Base-by-base conservation (phyloP, 2,113 vertebrate genomes). In the Centrocercus urophasianus region DNA sequence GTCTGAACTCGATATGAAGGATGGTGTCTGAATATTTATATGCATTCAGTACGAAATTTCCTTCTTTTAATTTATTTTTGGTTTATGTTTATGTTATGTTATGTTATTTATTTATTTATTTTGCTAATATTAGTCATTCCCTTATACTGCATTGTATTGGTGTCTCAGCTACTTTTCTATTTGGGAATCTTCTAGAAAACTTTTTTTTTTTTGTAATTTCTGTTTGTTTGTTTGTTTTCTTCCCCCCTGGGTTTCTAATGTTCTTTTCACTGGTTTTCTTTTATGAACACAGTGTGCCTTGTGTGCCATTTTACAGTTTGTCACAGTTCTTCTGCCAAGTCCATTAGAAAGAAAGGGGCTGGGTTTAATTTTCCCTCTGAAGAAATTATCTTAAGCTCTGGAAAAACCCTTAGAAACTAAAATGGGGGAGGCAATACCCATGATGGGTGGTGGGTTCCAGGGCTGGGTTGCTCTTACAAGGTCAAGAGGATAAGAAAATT, bases 241-340 rank as follows among this genome's bases (percentile, higher is more conserved):
- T 40, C 17, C 30, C 30, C 16, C 30, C 54, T 36, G 73, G 75
- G 42, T 74, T 92, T 74, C 82, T 93, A 34, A 13, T 71, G 56
- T 93, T 47, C 71, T 93, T 92, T 93, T 96, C 56, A 64, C 61
- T 47, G 38, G 13, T 82, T 25, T 8, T 67, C 38, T 89, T 95
- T 95, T 73, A 56, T 19, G 45, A 67, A 84, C 71, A 84, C 12
- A n/a, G 42, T 0, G 0, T 93, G 82, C 78, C 67, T 67, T 9
- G 27, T 83, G 25, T 93, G 77, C 76, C 1, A 0, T 86, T 81
- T 64, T 67, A 67, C 19, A 64, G 75, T 48, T 88, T n/a, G 69
- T 30, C 83, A 65, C 22, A 81, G 28, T 47, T 77, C 13, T 69
- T 85, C 61, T 93, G 95, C 88, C 90, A 95, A 96, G 56, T 61